A percentile compares a stretch with the other conserved stretches of the same genome.
Evolutionary conservation across 2,113 vertebrate species (phyloP).

Genomic region (Gyps fulvus): DNA sequence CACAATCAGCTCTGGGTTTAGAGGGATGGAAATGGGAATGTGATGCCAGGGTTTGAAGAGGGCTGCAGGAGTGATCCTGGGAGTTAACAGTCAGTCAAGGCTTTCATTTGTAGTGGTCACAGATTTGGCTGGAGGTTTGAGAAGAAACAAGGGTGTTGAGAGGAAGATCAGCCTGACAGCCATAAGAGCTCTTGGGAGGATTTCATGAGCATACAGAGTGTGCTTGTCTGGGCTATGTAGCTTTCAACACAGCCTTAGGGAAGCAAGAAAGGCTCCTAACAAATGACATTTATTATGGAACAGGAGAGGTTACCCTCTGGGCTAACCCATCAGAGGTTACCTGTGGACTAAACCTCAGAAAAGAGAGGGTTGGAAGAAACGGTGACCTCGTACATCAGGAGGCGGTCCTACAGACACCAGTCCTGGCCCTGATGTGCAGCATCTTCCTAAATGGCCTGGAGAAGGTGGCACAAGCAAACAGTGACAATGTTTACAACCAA

Average conservation of each 20-base stretch:
- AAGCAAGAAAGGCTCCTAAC: background rate
- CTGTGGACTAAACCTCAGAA: background rate
- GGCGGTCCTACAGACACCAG: background rate
- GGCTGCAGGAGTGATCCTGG: background rate
- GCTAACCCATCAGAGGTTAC: background rate
- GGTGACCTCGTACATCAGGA: background rate
- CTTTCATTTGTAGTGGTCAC: background rate
- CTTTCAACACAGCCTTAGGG: background rate
- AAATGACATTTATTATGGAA: background rate
- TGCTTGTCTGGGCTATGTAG: background rate
- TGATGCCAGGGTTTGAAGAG: background rate
- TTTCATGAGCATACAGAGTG: fast-evolving
- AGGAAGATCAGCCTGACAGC: background rate
- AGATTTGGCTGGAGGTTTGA: background rate
- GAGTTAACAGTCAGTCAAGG: background rate
- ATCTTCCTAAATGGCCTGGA: background rate
- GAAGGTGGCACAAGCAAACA: background rate
- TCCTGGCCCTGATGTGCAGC: background rate
- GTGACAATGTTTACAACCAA: background rate
- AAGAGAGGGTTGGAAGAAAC: background rate
- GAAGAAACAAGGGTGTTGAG: fast-evolving
- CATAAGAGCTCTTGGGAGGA: background rate
- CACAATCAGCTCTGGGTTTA: background rate
- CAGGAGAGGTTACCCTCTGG: background rate
- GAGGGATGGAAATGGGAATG: background rate